Evolutionary conservation across 2,113 vertebrate species (phyloP), one percentile per base, ranked within the genome.

Genomic region (Ranitomeya imitator): DNA sequence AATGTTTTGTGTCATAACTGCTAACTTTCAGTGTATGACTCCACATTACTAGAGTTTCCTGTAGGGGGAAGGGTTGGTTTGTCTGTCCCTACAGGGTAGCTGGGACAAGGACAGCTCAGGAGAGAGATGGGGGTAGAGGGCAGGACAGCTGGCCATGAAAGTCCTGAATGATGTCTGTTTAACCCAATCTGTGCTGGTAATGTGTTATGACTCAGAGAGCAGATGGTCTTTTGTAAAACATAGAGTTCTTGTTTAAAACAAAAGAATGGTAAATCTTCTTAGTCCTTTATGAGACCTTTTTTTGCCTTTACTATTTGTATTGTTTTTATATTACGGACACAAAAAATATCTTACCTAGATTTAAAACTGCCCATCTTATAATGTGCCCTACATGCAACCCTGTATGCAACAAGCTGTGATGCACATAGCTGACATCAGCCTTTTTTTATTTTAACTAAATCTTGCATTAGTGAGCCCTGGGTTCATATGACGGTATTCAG

Each of bases 151-250:
- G 77, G 37, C 55, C 60, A 61, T 74, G 71, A 86, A 86, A 60
- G 85, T 77, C 23, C 85, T 79, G 76, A 63, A 79, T 79, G 60
- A 63, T 45, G 26, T 57, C 71, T 78, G 18, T 65, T 76, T 71
- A 23, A 71, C 60, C 61, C 45, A 54, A 59, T 59, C n/a, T 61
- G 18, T 54, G 73, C 45, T 55, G 26, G 55, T 11, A 2, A 23
- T 13, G 6, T 85, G 23, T 71, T 63, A 16, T 55, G 31, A 85
- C 71, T 74, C 52, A n/a, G 31, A 57, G 76, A 86, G 85, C 85
- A 86, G 85, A 86, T 86, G 85, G 76, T 31, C 85, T 86, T 86
- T 86, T 86, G 85, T 86, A 37, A 86, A 65, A 8, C 45, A 55
- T 54, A 37, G 51, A 18, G 85, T 19, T 37, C 31, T 65, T 63